Conservation (phyloP, 2,797 vertebrate species). For the Myotis pilosus region DNA sequence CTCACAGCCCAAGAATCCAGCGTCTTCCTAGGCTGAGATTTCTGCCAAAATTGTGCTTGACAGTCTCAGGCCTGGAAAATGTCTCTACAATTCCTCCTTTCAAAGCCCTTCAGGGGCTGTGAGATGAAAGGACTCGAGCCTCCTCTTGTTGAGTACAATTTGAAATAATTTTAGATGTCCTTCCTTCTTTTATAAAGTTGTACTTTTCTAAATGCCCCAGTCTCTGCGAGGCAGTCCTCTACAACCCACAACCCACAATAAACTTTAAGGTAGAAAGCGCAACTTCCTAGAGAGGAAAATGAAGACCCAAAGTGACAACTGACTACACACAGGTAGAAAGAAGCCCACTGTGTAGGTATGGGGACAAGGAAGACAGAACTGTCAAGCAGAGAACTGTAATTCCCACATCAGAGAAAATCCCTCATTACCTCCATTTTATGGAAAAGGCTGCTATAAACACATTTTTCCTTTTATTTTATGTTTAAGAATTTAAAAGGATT, state of each 20-base stretch:
- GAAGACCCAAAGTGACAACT: not conserved
- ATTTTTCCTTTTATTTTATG: not conserved
- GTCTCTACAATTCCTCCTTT: slow-evolving; percentile 76
- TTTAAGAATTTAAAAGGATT: not conserved
- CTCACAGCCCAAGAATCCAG: slow-evolving; percentile 88
- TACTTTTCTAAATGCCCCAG: not conserved
- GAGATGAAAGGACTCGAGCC: slow-evolving; percentile 77
- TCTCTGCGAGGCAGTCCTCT: not conserved
- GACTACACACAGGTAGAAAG: not conserved
- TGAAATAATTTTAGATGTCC: not conserved
- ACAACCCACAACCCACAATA: not conserved
- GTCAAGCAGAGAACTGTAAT: not conserved
- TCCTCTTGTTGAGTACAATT: not conserved
- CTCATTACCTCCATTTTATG: not conserved
- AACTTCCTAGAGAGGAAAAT: not conserved
- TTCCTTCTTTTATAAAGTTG: not conserved
- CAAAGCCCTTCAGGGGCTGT: slow-evolving; percentile 70
- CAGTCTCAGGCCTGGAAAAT: slow-evolving; percentile 76
- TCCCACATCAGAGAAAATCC: not conserved
- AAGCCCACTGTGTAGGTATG: not conserved
- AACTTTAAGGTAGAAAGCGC: not conserved
- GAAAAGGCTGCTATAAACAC: not conserved
- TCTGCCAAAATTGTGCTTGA: slow-evolving; percentile 87
- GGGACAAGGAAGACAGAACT: not conserved
- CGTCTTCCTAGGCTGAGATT: slow-evolving; percentile 84